Evolutionary conservation across 2,113 vertebrate species (phyloP).

Genomic region (Anseranas semipalmata): DNA sequence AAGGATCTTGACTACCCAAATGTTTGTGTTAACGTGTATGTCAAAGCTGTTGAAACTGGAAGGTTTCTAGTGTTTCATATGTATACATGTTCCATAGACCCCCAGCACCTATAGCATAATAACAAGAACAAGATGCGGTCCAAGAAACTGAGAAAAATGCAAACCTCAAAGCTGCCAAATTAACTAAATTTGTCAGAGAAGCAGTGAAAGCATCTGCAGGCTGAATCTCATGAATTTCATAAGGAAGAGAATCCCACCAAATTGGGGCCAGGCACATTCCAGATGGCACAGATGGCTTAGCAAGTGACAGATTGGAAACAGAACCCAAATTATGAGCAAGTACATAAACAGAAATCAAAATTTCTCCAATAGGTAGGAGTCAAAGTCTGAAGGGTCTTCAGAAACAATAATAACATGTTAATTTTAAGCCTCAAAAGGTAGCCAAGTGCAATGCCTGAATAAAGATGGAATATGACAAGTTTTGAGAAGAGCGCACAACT

Average conservation of each 20-base stretch:
- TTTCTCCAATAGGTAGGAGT: slow-evolving; percentile 65
- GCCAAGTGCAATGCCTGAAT: slow-evolving; percentile 19
- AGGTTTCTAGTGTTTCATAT: background rate
- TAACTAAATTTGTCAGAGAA: slow-evolving; percentile 31
- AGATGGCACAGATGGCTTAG: slow-evolving; percentile 72
- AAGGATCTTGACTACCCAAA: background rate
- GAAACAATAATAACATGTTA: slow-evolving; percentile 47
- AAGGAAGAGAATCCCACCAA: slow-evolving; percentile 60
- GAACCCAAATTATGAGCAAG: slow-evolving; percentile 68
- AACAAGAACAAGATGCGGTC: background rate
- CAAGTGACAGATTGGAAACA: slow-evolving; percentile 74
- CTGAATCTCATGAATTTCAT: slow-evolving; percentile 55
- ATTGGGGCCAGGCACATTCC: slow-evolving; percentile 48
- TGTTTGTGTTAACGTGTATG: background rate
- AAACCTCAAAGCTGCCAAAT: slow-evolving; percentile 44
- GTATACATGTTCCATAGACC: background rate
- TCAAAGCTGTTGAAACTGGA: background rate
- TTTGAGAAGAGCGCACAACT: background rate
- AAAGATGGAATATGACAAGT: slow-evolving; percentile 37
- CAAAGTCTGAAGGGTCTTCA: slow-evolving; percentile 55
- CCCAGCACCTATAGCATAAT: background rate
- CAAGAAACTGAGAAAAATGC: slow-evolving; percentile 44
- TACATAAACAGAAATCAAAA: slow-evolving; percentile 66
- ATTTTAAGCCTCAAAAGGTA: slow-evolving; percentile 50
- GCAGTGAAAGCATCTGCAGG: slow-evolving; percentile 52